Base-by-base conservation (phyloP, 2,888 invertebrate species). In the Dexiosoma caninum region DNA sequence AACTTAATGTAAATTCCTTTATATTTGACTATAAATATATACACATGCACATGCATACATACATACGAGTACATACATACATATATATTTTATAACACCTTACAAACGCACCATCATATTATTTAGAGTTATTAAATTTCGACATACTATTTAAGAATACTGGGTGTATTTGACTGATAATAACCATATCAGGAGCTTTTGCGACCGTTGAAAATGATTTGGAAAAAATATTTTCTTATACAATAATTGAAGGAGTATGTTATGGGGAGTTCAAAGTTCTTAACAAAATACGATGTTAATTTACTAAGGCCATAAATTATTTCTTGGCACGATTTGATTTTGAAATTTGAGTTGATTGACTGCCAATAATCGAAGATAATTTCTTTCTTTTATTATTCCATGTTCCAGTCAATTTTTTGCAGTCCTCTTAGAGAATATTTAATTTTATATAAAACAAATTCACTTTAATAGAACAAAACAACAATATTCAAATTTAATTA, bases 11-110 rank as follows among this genome's bases (percentile, higher is more conserved):
- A n/a, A n/a, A n/a, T n/a, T n/a, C n/a, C n/a, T n/a, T n/a, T n/a
- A n/a, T n/a, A n/a, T n/a, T n/a, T n/a, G n/a, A n/a, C n/a, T n/a
- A n/a, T n/a, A n/a, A n/a, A n/a, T n/a, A n/a, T n/a, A n/a, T n/a
- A n/a, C n/a, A n/a, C n/a, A n/a, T n/a, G n/a, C n/a, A n/a, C n/a
- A n/a, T n/a, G n/a, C n/a, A n/a, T n/a, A n/a, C n/a, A n/a, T n/a
- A n/a, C n/a, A n/a, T n/a, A n/a, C n/a, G n/a, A n/a, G n/a, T n/a
- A n/a, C n/a, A n/a, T n/a, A n/a, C n/a, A n/a, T n/a, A n/a, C n/a
- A n/a, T n/a, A n/a, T n/a, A n/a, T n/a, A n/a, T n/a, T n/a, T n/a
- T 35, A 55, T 55, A 55, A 55, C 55, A 32, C 19, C 32, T 32
- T 55, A 55, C 32, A 32, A 19, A 35, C 19, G 35, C 53, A 55